Base-by-base conservation (phyloP, 1,140 invertebrate genomes). In the Drosophila lowei region DNA sequence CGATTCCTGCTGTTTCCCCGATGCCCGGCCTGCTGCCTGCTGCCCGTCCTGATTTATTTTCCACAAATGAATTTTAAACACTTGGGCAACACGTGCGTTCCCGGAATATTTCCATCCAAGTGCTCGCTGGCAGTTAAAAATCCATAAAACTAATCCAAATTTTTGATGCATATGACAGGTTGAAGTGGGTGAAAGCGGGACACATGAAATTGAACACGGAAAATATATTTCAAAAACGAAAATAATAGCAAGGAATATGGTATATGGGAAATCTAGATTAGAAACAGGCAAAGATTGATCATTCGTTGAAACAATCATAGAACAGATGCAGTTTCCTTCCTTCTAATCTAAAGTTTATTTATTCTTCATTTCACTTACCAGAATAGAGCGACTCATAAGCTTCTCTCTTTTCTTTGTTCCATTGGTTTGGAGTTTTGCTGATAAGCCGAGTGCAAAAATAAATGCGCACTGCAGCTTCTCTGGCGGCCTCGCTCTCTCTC, bases 1-100 rank as follows among this genome's bases (percentile, higher is more conserved):
- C 70, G 81, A 55, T 65, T 59, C 59, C 79, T 48, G 58, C 71
- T 48, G 41, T 47, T 64, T 28, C 42, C 53, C 3, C 43, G n/a
- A 30, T 30, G 13, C 46, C 18, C 34, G 43, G 62, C 46, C 58
- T 49, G 38, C 42, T 48, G 25, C 28, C 28, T 30, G 28, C 47
- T 2, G 11, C 8, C 25, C 18, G 15, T 13, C 48, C 63, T 88
- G 66, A 81, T 86, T 86, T 78, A 86, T 83, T 78, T 74, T 75
- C 59, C 44, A 71, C 72, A 81, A 81, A 63, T 61, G 62, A 50
- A 57, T 52, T 60, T 58, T 66, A 68, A 86, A 73, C 83, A 88
- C 83, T 86, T 88, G 75, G 64, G 63, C 83, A 88, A 88, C 83
- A 88, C 83, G 83, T 86, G 83, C 83, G 83, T 86, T 86, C 78